phyloP scores from a whole-genome alignment of 2,113 vertebrate genomes.

The Lepus europaeus region DNA sequence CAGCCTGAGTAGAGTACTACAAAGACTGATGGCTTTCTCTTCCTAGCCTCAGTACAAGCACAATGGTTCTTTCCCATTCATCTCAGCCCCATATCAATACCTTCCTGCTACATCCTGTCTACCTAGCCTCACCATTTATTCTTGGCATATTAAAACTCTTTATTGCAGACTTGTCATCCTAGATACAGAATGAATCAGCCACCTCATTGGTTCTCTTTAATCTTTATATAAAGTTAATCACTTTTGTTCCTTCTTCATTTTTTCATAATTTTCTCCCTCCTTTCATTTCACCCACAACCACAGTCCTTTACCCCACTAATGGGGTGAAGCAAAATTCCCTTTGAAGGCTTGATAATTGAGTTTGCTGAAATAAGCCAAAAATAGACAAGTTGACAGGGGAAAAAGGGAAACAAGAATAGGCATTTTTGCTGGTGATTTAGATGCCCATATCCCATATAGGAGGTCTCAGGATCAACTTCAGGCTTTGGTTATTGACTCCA shows the following conservation, averaged over 20 bases:
- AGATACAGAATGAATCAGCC: neutral
- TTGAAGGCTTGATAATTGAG: neutral
- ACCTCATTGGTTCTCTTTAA: neutral
- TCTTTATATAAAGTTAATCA: neutral
- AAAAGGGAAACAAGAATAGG: neutral
- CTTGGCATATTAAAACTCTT: neutral
- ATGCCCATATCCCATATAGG: too few relatives aligned
- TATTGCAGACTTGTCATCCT: neutral
- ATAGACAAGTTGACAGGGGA: neutral
- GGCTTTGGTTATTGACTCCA: too few relatives aligned
- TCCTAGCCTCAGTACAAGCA: neutral
- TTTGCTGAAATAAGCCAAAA: neutral
- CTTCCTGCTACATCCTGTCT: too few relatives aligned
- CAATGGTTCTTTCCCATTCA: neutral
- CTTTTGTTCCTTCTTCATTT: neutral
- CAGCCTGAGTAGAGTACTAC: neutral
- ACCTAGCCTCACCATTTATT: neutral
- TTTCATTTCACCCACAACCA: neutral
- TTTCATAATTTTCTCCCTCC: neutral
- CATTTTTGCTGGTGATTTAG: too few relatives aligned
- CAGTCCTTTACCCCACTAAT: neutral
- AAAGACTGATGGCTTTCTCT: neutral
- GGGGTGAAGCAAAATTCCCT: too few relatives aligned
- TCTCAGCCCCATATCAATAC: neutral
- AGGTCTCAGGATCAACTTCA: too few relatives aligned